Base-by-base conservation (phyloP, 1,140 invertebrate species). In the Atta texana region DNA sequence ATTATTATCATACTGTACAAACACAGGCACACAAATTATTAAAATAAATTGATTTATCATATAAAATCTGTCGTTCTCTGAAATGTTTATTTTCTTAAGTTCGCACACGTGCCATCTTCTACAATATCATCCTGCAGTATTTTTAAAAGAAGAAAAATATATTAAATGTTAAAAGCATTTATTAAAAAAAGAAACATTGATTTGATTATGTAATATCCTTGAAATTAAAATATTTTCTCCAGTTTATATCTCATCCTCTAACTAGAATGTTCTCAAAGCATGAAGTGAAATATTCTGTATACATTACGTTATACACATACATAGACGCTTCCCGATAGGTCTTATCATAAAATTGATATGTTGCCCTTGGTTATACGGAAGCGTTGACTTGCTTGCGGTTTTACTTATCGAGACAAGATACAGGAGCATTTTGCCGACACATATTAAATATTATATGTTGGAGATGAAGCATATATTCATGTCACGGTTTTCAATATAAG, bases 1-100 rank as follows among this genome's bases (percentile, higher is more conserved):
- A 24, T 24, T 24, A n/a, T n/a, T n/a, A n/a, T n/a, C n/a, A 89
- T 89, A 92, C 84, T 92, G 92, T 93, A 93, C 88, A 89, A 92
- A 90, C 61, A 76, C 88, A 92, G 85, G 77, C 81, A 90, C 87
- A 91, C 90, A 90, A 81, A 91, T 91, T 90, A 92, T 93, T 92
- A 90, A 93, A 93, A 93, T 93, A 93, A 92, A 93, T 89, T 86
- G 88, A 80, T 92, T 92, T 92, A 92, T 92, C 90, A 82, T 92
- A 89, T 91, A 92, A 92, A 86, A 87, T 21, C n/a, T 24, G 18
- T 76, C 34, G 24, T 63, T 63, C 14, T 63, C 14, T 28, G 24
- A 28, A 28, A 63, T 31, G 63, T 28, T 66, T 39, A 39, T n/a
- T 66, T 28, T 18, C 61, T 63, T 31, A 16, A 34, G 6, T 14